Conservation (phyloP, 2,113 vertebrate genomes). For the Glaucomys volans region DNA sequence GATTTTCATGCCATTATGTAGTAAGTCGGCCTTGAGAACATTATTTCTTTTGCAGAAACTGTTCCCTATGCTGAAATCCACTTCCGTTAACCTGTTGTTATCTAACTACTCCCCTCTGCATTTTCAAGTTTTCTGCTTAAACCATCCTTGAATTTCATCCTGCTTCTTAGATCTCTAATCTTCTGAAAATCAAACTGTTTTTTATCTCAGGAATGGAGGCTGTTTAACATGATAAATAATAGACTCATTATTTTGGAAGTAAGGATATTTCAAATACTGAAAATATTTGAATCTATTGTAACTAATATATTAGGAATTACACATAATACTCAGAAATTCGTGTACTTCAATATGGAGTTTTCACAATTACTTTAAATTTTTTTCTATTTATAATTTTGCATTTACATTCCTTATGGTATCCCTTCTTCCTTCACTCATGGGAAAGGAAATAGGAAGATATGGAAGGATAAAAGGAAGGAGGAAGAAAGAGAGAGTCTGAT, state of each 20-base stretch:
- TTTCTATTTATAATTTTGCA: neutral
- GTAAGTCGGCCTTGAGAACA: neutral
- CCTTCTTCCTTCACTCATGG: neutral
- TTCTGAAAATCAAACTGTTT: neutral
- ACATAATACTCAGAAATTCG: neutral
- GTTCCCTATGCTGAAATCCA: neutral
- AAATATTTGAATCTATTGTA: neutral
- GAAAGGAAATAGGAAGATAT: too few relatives aligned
- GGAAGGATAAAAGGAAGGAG: neutral
- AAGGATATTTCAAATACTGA: neutral
- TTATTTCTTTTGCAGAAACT: neutral
- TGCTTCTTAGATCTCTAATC: neutral
- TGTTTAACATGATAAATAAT: neutral
- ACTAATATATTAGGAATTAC: neutral
- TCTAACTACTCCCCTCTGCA: neutral
- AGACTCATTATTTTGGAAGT: neutral
- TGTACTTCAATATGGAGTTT: neutral
- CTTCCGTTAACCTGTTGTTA: neutral
- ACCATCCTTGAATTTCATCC: neutral
- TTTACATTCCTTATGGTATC: neutral
- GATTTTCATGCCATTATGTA: neutral
- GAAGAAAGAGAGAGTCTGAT: neutral
- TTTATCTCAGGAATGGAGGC: neutral
- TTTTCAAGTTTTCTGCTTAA: constrained; percentile 21
- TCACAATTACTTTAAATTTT: neutral